A percentile compares a stretch with the other conserved stretches of the same genome.
Evolutionary conservation across 1,140 invertebrate genomes (phyloP).

Genomic region (Homarus americanus): DNA sequence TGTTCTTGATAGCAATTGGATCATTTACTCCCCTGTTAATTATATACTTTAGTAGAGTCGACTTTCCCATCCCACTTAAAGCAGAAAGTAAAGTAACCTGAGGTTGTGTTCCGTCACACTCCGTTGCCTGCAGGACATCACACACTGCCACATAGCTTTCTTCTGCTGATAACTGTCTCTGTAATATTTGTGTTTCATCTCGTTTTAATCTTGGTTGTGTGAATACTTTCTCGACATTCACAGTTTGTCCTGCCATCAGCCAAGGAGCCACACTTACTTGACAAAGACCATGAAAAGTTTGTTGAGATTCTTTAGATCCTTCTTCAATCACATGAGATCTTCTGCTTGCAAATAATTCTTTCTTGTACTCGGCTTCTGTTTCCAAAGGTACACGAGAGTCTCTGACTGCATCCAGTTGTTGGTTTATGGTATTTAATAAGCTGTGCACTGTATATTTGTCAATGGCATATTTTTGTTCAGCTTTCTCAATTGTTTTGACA

Average conservation of each 20-base stretch:
- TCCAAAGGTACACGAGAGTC: slow-evolving; percentile 46
- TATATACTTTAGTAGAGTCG: slow-evolving; percentile 39
- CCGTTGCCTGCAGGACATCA: slow-evolving; percentile 27
- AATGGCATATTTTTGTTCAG: slow-evolving; percentile 22
- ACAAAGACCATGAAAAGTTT: slow-evolving; percentile 14
- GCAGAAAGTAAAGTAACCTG: slow-evolving; percentile 41
- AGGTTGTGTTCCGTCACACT: slow-evolving; percentile 48
- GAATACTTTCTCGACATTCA: slow-evolving; percentile 26
- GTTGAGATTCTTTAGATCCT: slow-evolving; percentile 4
- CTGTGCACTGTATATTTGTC: not conserved
- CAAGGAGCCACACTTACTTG: slow-evolving; percentile 41
- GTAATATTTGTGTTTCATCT: slow-evolving; percentile 46
- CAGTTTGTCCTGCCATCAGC: slow-evolving; percentile 30
- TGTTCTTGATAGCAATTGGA: not conserved
- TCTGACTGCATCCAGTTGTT: slow-evolving; percentile 33
- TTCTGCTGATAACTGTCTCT: slow-evolving; percentile 37
- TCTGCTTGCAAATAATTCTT: slow-evolving; percentile 25
- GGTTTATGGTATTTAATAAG: not conserved
- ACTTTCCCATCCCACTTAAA: slow-evolving; percentile 58
- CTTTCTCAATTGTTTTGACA: slow-evolving; percentile 38
- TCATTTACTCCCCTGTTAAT: slow-evolving; percentile 8
- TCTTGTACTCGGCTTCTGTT: slow-evolving; percentile 50
- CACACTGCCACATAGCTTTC: slow-evolving; percentile 40
- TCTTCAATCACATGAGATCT: slow-evolving; percentile 37
- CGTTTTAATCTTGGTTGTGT: slow-evolving; percentile 35